A percentile compares a stretch with the other conserved stretches of the same genome.
Evolutionary conservation across 2,888 invertebrate species (phyloP).

Genomic region (Eupithecia centaureata): DNA sequence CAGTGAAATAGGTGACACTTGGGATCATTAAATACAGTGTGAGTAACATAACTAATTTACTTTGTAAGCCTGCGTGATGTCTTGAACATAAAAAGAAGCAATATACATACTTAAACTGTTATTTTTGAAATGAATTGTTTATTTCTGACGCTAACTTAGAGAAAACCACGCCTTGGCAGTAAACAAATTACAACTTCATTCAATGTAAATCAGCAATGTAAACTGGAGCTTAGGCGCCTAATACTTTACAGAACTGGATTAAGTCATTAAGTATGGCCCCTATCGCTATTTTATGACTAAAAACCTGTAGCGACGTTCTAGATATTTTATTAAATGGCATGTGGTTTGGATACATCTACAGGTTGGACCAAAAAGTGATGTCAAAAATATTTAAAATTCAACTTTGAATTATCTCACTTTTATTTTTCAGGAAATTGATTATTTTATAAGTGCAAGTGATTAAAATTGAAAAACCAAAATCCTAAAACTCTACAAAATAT

Average conservation of each 20-base stretch:
- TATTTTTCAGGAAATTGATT: too few relatives aligned
- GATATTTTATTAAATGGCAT: neutral
- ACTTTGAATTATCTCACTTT: too few relatives aligned
- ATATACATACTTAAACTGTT: too few relatives aligned
- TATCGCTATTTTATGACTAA: slow-evolving; percentile 1
- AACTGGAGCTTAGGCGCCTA: slow-evolving; percentile 72
- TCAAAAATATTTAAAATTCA: too few relatives aligned
- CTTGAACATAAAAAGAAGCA: neutral
- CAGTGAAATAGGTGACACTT: slow-evolving; percentile 6
- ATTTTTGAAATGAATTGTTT: too few relatives aligned
- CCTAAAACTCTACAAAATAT: too few relatives aligned
- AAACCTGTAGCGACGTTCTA: neutral
- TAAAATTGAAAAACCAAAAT: too few relatives aligned
- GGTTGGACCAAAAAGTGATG: too few relatives aligned
- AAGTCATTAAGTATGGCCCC: neutral
- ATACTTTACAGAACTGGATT: slow-evolving; percentile 71
- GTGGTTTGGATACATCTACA: too few relatives aligned
- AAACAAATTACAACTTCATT: slow-evolving; percentile 81
- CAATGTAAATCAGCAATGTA: slow-evolving; percentile 76
- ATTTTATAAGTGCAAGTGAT: too few relatives aligned
- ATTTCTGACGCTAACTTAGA: neutral
- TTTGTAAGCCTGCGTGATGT: neutral
- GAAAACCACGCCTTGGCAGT: slow-evolving; percentile 41
- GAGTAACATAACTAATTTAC: slow-evolving; percentile 2
- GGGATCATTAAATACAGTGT: slow-evolving; percentile 1